Conservation (phyloP, 2,113 vertebrate species). For the Odocoileus hemionus region DNA sequence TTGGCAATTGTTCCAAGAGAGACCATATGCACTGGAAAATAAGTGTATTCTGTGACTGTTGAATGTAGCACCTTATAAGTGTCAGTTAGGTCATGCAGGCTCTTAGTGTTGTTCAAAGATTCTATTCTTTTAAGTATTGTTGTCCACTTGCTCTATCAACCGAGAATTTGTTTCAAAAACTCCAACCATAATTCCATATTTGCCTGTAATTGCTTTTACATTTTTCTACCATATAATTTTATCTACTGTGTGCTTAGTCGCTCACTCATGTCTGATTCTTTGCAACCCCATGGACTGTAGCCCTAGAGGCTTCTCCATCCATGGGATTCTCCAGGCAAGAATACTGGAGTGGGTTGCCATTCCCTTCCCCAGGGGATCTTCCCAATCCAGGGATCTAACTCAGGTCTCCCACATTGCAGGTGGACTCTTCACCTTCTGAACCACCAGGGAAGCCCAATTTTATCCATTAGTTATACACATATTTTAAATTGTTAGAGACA, state of each 20-base stretch:
- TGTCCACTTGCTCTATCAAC: background rate
- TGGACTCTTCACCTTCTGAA: background rate
- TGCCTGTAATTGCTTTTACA: background rate
- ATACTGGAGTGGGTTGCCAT: too few species aligned
- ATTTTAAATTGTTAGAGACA: background rate
- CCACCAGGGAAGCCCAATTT: background rate
- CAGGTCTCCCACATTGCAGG: background rate
- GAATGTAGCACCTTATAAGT: background rate
- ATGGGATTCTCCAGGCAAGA: too few species aligned
- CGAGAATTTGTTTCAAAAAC: background rate
- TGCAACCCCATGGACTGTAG: too few species aligned
- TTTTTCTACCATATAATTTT: background rate
- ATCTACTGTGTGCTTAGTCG: background rate
- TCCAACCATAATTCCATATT: background rate
- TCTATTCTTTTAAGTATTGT: background rate
- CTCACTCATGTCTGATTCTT: too few species aligned
- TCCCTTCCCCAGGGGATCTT: background rate
- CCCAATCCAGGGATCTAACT: background rate
- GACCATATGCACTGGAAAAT: background rate
- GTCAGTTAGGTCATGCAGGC: background rate
- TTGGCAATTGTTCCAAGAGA: background rate
- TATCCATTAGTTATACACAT: background rate
- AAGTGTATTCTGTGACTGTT: background rate
- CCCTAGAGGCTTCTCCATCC: too few species aligned
- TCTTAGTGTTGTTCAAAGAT: background rate